Evolutionary conservation across 2,797 vertebrate species (phyloP).

Genomic region (Phrynocephalus vlangalii): DNA sequence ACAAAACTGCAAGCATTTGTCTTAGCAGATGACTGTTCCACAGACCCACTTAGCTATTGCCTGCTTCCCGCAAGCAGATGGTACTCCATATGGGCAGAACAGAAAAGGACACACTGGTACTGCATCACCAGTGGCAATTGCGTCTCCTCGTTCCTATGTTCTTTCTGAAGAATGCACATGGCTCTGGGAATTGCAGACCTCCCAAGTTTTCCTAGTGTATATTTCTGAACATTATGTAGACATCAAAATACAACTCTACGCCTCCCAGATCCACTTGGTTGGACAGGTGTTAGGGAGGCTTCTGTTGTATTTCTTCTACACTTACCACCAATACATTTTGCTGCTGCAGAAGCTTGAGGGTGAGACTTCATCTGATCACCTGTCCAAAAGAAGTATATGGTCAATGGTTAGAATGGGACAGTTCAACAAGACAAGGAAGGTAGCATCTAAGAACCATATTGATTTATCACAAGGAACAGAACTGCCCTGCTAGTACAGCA

Average conservation of each 20-base stretch:
- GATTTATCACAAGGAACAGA: background rate
- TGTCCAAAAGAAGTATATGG: background rate
- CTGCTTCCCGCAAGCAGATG: slow-evolving; percentile 71
- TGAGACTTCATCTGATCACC: slow-evolving; percentile 3
- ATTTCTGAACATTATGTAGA: background rate
- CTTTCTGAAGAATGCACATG: background rate
- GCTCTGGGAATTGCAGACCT: background rate
- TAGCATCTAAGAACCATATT: background rate
- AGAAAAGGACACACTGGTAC: slow-evolving; percentile 65
- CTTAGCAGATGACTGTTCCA: slow-evolving; percentile 63
- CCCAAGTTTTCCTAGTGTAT: slow-evolving; percentile 16
- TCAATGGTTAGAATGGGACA: slow-evolving; percentile 11
- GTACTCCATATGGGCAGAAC: slow-evolving; percentile 71
- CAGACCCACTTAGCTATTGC: slow-evolving; percentile 61
- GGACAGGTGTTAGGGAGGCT: background rate
- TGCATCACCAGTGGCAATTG: slow-evolving; percentile 67
- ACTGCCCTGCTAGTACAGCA: background rate
- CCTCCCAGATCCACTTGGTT: background rate
- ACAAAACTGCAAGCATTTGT: background rate
- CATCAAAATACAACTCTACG: rapidly evolving
- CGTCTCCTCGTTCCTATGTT: slow-evolving; percentile 47
- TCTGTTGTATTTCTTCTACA: background rate
- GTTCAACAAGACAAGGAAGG: slow-evolving; percentile 25
- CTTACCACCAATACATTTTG: background rate
- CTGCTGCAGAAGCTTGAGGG: background rate